These are phyloP conservation scores for Pseudochirops corinnae DNA, from an alignment of 2,797 vertebrate genomes.

Conservation along the genomic window DNA sequence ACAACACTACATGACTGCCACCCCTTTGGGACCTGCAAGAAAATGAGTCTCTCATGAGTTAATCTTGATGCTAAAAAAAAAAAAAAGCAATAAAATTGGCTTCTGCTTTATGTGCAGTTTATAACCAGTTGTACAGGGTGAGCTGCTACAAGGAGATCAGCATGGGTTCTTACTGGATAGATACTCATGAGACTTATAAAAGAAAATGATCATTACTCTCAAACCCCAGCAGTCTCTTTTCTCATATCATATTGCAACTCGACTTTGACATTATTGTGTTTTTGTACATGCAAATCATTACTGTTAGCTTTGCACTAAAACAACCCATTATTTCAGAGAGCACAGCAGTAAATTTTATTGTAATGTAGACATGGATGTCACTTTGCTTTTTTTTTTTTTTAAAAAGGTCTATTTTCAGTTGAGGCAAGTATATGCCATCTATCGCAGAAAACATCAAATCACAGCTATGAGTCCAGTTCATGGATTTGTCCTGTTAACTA, in stretches of 20 bases:
- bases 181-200: constrained; percentile 54
- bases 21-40: constrained; percentile 57
- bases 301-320: constrained; percentile 14
- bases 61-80: constrained; percentile 55
- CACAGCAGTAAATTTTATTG: constrained; percentile 36
- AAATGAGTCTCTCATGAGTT: constrained; percentile 63
- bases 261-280: constrained; percentile 44
- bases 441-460: background rate
- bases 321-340: constrained; percentile 8
- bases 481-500: background rate
- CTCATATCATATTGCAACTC: constrained; percentile 23
- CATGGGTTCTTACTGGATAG: constrained; percentile 20
- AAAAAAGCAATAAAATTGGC: constrained; percentile 61
- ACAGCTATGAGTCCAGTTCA: background rate
- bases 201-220: constrained; percentile 49
- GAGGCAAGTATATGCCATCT: background rate
- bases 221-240: constrained; percentile 21
- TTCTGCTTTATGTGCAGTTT: constrained; percentile 50
- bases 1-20: constrained; percentile 14
- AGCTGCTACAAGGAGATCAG: constrained; percentile 39
- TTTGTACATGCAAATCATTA: constrained; percentile 55
- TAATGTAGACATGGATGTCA: constrained; percentile 18
- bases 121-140: constrained; percentile 42
- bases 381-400: background rate
- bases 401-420: background rate